These are phyloP conservation scores for Plestiodon gilberti DNA, from an alignment of 2,113 vertebrate species.

Conservation along the genomic window DNA sequence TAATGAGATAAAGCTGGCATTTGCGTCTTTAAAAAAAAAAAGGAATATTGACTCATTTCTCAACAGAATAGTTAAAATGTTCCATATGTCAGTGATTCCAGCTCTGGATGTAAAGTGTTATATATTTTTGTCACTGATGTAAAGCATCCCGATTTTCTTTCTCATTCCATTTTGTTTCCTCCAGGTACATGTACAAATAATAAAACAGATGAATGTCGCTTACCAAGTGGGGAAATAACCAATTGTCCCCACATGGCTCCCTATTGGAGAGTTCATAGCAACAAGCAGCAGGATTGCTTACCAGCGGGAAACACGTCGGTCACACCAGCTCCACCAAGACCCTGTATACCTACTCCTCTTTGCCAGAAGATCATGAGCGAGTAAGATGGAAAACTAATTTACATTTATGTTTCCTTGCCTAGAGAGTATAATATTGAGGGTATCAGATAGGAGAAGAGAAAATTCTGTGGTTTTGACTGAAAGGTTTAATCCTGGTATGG, in stretches of 20 bases:
- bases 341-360: background rate
- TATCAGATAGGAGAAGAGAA: background rate
- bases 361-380: conserved; percentile 83
- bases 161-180: background rate
- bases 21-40: background rate
- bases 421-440: background rate
- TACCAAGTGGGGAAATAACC: conserved; percentile 71
- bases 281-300: conserved; percentile 57
- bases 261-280: conserved; percentile 75
- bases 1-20: background rate
- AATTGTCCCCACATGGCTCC: conserved; percentile 79
- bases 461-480: background rate
- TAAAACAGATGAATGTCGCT: conserved; percentile 83
- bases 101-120: too few species aligned
- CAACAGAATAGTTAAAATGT: background rate
- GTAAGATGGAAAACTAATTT: conserved; percentile 71
- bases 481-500: background rate
- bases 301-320: background rate
- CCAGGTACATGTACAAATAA: conserved; percentile 89
- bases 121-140: background rate
- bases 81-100: background rate
- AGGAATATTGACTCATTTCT: background rate
- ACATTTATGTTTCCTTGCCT: conserved; percentile 5
- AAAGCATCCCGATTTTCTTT: background rate
- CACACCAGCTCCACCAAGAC: background rate